Evolutionary conservation across 2,113 vertebrate genomes (phyloP).

Genomic region (Mastomys coucha): DNA sequence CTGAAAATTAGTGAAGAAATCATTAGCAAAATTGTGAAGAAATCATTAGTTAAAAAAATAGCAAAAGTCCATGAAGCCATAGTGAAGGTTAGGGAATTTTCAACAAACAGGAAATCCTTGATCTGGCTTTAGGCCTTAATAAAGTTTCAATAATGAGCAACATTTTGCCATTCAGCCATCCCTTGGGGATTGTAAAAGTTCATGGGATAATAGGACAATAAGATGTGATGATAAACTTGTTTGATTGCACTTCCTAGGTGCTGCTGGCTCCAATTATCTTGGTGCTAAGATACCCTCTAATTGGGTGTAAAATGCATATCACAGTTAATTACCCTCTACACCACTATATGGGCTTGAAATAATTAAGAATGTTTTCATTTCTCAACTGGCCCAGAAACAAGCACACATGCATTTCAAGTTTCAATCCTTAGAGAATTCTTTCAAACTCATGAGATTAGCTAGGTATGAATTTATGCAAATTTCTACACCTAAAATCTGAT

Average conservation of each 20-base stretch:
- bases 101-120: conserved; percentile 32
- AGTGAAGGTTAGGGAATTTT: background rate
- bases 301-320: conserved; percentile 81
- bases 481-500: conserved; percentile 60
- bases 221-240: conserved; percentile 70
- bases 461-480: conserved; percentile 76
- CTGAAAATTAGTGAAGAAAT: background rate
- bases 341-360: conserved; percentile 81
- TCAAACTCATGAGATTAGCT: conserved; percentile 72
- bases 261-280: conserved; percentile 82
- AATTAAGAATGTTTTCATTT: conserved; percentile 86
- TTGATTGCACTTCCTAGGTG: conserved; percentile 81
- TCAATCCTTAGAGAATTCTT: conserved; percentile 75
- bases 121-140: background rate
- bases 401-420: conserved; percentile 77
- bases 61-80: background rate
- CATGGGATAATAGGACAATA: conserved; percentile 66
- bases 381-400: conserved; percentile 81
- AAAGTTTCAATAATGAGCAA: conserved; percentile 50
- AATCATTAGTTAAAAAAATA: conserved; percentile 43
- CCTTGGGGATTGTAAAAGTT: conserved; percentile 37
- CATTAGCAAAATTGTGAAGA: conserved; percentile 50
- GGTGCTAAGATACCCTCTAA: conserved; percentile 82
- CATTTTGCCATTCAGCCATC: conserved; percentile 42
- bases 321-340: conserved; percentile 83